A percentile compares a stretch with the other conserved stretches of the same genome.
Conservation (phyloP, 2,113 vertebrate genomes). For the Pachyramphus minor region DNA sequence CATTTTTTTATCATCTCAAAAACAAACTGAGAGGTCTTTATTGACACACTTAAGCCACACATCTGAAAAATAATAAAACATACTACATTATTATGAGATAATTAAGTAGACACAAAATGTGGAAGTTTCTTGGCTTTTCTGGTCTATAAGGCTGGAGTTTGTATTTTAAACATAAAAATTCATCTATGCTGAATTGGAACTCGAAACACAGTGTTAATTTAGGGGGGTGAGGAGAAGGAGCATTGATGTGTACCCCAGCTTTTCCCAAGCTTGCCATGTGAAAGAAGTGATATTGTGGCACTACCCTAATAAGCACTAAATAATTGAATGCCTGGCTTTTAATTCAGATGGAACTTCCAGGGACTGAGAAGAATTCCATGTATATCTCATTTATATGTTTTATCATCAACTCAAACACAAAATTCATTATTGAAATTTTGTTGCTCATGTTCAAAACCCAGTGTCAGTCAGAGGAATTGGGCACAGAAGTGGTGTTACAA, state of each 20-base stretch:
- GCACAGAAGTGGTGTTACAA: background rate
- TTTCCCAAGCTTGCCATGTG: background rate
- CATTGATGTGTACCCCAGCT: background rate
- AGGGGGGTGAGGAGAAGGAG: accelerated
- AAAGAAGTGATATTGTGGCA: background rate
- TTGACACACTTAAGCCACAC: background rate
- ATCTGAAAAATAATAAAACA: background rate
- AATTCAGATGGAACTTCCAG: background rate
- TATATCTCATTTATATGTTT: accelerated
- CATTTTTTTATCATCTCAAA: background rate
- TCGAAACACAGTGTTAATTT: background rate
- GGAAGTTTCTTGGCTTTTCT: background rate
- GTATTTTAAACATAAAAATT: background rate
- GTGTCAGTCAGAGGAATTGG: background rate
- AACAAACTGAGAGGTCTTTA: background rate
- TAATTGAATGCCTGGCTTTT: background rate
- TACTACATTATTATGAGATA: background rate
- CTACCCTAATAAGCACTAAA: background rate
- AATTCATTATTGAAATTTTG: background rate
- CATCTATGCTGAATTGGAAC: background rate
- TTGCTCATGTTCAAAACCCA: background rate
- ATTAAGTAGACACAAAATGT: background rate
- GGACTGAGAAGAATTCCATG: background rate
- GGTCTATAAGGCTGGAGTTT: background rate
- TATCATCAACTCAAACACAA: background rate